Conservation (phyloP, 2,888 invertebrate species). For the Portevinia maculata region DNA sequence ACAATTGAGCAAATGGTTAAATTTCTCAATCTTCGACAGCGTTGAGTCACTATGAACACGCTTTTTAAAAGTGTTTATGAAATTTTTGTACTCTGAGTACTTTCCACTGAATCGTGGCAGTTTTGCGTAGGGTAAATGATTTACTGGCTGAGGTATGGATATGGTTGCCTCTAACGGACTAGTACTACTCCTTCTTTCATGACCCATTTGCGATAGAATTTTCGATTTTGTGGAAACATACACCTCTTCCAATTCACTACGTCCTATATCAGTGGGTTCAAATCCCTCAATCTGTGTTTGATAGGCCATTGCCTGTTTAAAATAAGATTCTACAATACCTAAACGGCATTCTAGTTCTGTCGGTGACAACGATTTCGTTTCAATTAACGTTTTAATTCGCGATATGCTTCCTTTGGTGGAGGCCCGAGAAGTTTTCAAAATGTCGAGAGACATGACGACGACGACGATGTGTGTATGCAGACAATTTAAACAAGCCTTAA, state of each 20-base stretch:
- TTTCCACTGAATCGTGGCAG: slow-evolving; percentile 30
- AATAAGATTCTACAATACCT: slow-evolving; percentile 28
- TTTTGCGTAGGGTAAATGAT: slow-evolving; percentile 18
- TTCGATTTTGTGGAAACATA: slow-evolving; percentile 12
- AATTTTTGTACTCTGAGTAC: slow-evolving; percentile 43
- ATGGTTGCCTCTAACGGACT: background rate
- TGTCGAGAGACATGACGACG: no score
- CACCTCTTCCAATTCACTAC: slow-evolving; percentile 22
- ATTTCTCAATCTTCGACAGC: slow-evolving; percentile 22
- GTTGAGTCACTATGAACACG: slow-evolving; percentile 10
- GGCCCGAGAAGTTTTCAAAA: slow-evolving; percentile 7
- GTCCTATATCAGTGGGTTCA: slow-evolving; percentile 3
- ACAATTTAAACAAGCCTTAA: no score
- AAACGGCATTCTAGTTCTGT: slow-evolving; percentile 33
- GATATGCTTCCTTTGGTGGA: slow-evolving; percentile 26
- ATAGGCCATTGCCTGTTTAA: slow-evolving; percentile 25
- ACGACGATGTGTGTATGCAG: no score
- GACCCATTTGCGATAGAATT: slow-evolving; percentile 5
- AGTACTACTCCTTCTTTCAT: slow-evolving; percentile 6
- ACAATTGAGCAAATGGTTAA: slow-evolving; percentile 28
- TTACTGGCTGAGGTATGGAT: background rate
- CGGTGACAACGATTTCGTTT: background rate
- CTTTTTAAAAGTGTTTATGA: background rate
- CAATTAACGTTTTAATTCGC: slow-evolving; percentile 10
- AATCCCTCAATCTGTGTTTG: slow-evolving; percentile 16